Conservation (phyloP, 2,797 vertebrate species). For the Gorsachius magnificus region DNA sequence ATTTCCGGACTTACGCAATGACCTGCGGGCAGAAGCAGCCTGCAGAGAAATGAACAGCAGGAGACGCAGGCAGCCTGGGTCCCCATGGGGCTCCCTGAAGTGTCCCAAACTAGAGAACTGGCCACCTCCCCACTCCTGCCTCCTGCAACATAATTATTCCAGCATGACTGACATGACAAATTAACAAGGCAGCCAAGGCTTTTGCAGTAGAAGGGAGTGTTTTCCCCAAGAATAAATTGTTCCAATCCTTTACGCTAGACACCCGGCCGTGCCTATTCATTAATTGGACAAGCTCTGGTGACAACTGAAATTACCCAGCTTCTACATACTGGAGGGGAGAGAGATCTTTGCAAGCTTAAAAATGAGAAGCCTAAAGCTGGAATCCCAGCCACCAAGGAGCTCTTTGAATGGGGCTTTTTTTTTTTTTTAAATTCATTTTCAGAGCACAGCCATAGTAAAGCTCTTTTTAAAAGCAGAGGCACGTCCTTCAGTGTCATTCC, state of each 20-base stretch:
- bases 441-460: neutral
- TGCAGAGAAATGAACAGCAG: neutral
- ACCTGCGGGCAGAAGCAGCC: neutral
- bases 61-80: neutral
- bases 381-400: neutral
- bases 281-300: conserved; percentile 55
- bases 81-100: neutral
- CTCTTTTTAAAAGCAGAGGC: neutral
- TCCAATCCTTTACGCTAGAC: conserved; percentile 34
- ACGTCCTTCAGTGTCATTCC: neutral
- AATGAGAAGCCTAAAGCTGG: neutral
- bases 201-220: conserved; percentile 1
- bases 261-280: conserved; percentile 18
- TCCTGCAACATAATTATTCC: conserved; percentile 19
- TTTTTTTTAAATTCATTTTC: neutral
- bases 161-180: conserved; percentile 27
- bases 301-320: conserved; percentile 42
- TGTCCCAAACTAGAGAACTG: conserved; percentile 8
- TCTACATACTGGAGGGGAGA: neutral
- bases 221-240: conserved; percentile 41
- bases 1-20: neutral
- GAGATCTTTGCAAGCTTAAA: neutral
- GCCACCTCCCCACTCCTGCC: neutral
- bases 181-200: conserved; percentile 13
- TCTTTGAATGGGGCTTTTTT: neutral